Conservation (phyloP, 2,888 invertebrate species). For the Caenorhabditis wallacei region DNA sequence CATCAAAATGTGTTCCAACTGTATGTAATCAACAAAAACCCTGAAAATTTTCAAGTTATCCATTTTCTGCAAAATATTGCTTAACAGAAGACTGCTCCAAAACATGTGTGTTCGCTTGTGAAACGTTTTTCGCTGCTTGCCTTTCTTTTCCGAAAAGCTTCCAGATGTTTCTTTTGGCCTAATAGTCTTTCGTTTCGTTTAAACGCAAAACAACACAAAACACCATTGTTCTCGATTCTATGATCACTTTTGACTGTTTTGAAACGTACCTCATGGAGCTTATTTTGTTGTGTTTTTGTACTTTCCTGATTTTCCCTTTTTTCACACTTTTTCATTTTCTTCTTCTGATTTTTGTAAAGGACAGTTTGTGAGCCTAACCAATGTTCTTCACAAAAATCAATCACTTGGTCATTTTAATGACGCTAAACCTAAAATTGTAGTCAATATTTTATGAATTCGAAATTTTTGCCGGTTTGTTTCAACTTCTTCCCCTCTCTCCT, state of each 20-base stretch:
- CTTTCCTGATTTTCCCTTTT: background rate
- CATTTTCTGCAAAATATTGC: slow-evolving; percentile 28
- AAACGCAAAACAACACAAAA: slow-evolving; percentile 3
- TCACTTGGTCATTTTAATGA: slow-evolving; percentile 60
- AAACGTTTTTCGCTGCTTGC: slow-evolving; percentile 33
- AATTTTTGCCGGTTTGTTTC: slow-evolving; percentile 55
- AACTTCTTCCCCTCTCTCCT: background rate
- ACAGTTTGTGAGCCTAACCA: background rate
- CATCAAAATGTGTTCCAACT: slow-evolving; percentile 58
- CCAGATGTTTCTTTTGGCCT: slow-evolving; percentile 3
- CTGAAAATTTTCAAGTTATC: slow-evolving; percentile 2
- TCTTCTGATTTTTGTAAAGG: slow-evolving; percentile 1
- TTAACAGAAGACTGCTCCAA: slow-evolving; percentile 14
- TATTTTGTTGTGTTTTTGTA: slow-evolving; percentile 55
- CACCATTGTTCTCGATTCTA: slow-evolving; percentile 11
- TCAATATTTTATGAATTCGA: slow-evolving; percentile 60
- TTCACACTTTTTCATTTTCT: background rate
- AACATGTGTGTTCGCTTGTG: slow-evolving; percentile 50
- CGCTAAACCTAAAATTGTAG: slow-evolving; percentile 64
- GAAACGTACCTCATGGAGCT: slow-evolving; percentile 50
- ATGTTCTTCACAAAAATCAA: background rate
- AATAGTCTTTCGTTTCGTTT: slow-evolving; percentile 20
- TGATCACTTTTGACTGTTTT: slow-evolving; percentile 29
- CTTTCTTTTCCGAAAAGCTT: slow-evolving; percentile 31
- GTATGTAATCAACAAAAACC: slow-evolving; percentile 21